Base-by-base conservation (phyloP, 2,797 vertebrate species). In the Artibeus lituratus region DNA sequence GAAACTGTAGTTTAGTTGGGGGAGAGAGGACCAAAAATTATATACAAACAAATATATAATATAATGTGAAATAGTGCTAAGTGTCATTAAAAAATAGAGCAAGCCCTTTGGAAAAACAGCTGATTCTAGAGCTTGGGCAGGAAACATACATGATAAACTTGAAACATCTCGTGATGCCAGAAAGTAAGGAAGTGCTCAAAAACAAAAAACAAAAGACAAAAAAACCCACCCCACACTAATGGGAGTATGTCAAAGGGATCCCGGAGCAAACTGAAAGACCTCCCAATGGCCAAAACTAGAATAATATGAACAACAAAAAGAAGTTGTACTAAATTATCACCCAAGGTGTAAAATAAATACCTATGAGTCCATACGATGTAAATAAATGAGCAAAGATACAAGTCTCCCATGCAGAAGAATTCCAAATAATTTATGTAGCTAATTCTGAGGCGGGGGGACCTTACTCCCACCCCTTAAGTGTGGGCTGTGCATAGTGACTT, bases 141-240 rank as follows among this genome's bases (percentile, higher is more conserved):
- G 76, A 92, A 80, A 92, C 39, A 80, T 8, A 42, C 29, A 81
- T 32, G 87, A 59, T 70, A 94, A 87, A 29, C 44, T 55, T 59
- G 76, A 51, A 80, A 65, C 44, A 96, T 70, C 44, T 91, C 32
- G 2, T 2, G 90, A n/a, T 21, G 42, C 10, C 84, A 92, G 65
- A 84, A 92, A 95, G 42, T 57, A 74, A 89, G 55, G 42, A 94
- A 90, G 49, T 87, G 26, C 42, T 94, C 55, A 69, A 83, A 90
- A 91, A 39, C 8, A 42, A 62, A 94, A 89, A 1, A 74, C 29
- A 14, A n/a, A 49, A 29, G 24, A 5, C 4, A 44, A 55, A 37
- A 49, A 81, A 18, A 1, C 72, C 72, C n/a, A 35, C 0, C 21
- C 19, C 53, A 59, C 78, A 55, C 7, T 26, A 12, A 39, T 1